A percentile compares a stretch with the other conserved stretches of the same genome.
phyloP scores from a whole-genome alignment of 2,888 invertebrate genomes.

The Bombyx huttoni region DNA sequence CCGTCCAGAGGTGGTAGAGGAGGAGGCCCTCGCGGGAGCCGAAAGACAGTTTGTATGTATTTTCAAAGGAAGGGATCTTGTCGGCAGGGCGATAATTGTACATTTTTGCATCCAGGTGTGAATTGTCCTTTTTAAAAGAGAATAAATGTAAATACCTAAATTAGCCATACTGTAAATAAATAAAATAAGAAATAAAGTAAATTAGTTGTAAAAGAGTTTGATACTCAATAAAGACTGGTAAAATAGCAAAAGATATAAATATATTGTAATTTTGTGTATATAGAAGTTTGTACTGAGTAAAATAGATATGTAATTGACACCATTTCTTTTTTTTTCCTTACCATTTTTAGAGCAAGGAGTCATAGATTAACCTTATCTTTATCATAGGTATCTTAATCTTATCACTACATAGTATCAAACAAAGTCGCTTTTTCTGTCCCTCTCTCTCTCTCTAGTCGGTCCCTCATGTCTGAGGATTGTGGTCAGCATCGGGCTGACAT shows the following conservation, averaged over 20 bases:
- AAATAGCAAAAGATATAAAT: slow-evolving; percentile 25
- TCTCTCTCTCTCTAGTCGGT: too few relatives aligned
- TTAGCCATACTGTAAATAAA: neutral
- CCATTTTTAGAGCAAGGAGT: neutral
- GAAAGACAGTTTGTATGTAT: slow-evolving; percentile 79
- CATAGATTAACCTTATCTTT: too few relatives aligned
- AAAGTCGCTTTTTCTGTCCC: too few relatives aligned
- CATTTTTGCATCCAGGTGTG: slow-evolving; percentile 84
- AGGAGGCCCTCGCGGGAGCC: slow-evolving; percentile 62
- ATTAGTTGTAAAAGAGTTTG: slow-evolving; percentile 14
- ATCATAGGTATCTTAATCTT: too few relatives aligned
- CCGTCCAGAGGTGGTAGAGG: slow-evolving; percentile 54
- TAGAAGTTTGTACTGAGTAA: neutral
- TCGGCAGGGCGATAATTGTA: slow-evolving; percentile 85
- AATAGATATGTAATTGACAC: neutral
- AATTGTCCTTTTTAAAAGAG: slow-evolving; percentile 64
- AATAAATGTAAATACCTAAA: slow-evolving; percentile 5
- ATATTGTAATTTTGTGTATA: slow-evolving; percentile 3
- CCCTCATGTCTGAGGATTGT: too few relatives aligned
- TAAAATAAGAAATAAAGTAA: slow-evolving; percentile 4
- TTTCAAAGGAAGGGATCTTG: slow-evolving; percentile 86
- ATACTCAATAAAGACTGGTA: slow-evolving; percentile 35
- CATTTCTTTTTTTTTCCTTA: neutral
- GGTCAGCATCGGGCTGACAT: too few relatives aligned
- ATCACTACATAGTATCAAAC: too few relatives aligned